Percentiles rank a stretch among this genome's conserved stretches.
phyloP scores from a whole-genome alignment of 2,113 vertebrate species.

The Cephalopterus ornatus region DNA sequence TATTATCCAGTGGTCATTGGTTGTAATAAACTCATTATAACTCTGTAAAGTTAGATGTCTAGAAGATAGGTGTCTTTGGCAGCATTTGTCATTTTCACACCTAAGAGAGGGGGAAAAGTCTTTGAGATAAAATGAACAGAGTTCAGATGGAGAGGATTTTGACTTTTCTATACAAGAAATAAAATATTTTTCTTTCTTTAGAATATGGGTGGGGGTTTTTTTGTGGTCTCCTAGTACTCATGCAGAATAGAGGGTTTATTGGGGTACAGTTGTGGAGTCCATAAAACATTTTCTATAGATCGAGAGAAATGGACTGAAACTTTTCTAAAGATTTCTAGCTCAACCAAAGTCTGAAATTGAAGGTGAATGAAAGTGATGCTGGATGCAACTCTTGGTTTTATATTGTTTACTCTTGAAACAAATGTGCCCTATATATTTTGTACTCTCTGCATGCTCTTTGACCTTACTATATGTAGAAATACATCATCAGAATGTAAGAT shows the following conservation, averaged over 20 bases:
- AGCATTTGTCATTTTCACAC: not conserved
- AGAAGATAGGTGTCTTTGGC: not conserved
- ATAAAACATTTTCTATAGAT: not conserved
- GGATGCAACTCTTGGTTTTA: not conserved
- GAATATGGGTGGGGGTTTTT: not conserved
- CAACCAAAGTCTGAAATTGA: not conserved
- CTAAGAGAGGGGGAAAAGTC: not conserved
- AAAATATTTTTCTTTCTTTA: not conserved
- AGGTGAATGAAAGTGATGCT: not conserved
- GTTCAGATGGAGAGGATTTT: not conserved
- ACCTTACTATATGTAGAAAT: not conserved
- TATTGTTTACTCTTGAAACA: not conserved
- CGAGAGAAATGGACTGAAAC: not conserved
- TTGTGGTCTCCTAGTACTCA: not conserved
- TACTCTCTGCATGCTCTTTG: not conserved
- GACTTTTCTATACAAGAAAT: not conserved
- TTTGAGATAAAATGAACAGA: not conserved
- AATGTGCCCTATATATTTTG: fast-evolving
- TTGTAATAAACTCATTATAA: not conserved
- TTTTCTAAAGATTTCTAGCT: not conserved
- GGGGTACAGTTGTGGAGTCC: not conserved
- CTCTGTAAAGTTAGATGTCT: not conserved
- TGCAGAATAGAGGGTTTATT: not conserved
- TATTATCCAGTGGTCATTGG: not conserved
- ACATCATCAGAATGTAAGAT: not conserved